A percentile compares a stretch with the other conserved stretches of the same genome.
phyloP scores from a whole-genome alignment of 2,113 vertebrate genomes.

The Microcebus ravelobensis region DNA sequence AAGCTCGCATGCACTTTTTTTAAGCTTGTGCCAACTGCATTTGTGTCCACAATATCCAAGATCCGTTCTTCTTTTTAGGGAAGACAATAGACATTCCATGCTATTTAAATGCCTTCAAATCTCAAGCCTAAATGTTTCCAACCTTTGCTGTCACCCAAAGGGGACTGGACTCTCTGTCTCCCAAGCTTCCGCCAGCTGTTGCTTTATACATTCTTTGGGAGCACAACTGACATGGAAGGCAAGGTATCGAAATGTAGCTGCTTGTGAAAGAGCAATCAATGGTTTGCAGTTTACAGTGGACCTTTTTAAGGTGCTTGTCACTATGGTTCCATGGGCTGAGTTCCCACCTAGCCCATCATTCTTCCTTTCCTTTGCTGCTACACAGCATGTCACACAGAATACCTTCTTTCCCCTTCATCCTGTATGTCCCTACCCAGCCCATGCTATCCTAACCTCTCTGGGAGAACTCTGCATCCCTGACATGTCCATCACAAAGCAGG shows the following conservation, averaged over 20 bases:
- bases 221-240: not conserved
- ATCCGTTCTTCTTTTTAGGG: slow-evolving; percentile 76
- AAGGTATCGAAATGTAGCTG: not conserved
- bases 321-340: not conserved
- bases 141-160: slow-evolving; percentile 64
- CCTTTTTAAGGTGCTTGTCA: not conserved
- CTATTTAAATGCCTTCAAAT: slow-evolving; percentile 64
- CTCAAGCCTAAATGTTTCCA: slow-evolving; percentile 60
- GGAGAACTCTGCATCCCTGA: not conserved
- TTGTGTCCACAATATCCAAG: slow-evolving; percentile 72
- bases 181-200: not conserved
- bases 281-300: not conserved
- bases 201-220: slow-evolving; percentile 13
- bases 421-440: not conserved
- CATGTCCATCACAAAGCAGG: not conserved
- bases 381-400: not conserved
- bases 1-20: slow-evolving; percentile 84
- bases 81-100: slow-evolving; percentile 76
- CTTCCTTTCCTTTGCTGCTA: not conserved
- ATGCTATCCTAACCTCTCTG: no score
- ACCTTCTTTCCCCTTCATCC: not conserved
- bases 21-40: slow-evolving; percentile 78
- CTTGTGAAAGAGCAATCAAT: not conserved
- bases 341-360: not conserved
- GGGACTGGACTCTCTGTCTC: not conserved